Evolutionary conservation across 1,140 invertebrate species (phyloP).

Genomic region (Pseudomyrmex pallidus): DNA sequence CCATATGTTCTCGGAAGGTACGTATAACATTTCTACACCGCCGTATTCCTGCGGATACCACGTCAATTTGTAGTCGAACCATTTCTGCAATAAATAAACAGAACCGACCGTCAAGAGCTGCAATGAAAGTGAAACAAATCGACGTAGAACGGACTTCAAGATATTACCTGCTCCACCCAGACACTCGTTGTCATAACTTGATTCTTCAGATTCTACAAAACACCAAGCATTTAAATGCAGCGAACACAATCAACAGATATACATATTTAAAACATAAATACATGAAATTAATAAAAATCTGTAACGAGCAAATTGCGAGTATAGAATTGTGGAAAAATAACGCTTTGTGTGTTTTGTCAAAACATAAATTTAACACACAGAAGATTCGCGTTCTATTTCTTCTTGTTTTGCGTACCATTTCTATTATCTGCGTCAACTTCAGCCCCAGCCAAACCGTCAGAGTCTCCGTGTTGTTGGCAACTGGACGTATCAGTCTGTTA

Average conservation of each 20-base stretch:
- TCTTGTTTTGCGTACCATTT: constrained; percentile 89
- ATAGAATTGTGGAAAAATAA: neutral
- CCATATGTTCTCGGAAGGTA: constrained; percentile 97
- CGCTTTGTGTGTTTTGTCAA: neutral
- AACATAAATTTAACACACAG: neutral
- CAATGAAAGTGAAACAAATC: constrained; percentile 12
- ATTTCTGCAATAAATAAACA: constrained; percentile 88
- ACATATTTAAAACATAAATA: neutral
- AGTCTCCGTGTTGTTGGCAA: constrained; percentile 96
- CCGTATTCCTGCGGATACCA: constrained; percentile 98
- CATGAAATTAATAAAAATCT: neutral
- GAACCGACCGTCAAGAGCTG: neutral
- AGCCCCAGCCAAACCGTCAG: constrained; percentile 96
- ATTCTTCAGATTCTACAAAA: constrained; percentile 92
- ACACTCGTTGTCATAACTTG: constrained; percentile 98
- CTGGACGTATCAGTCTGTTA: constrained; percentile 97
- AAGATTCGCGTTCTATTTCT: neutral
- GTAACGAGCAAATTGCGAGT: neutral
- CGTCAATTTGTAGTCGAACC: constrained; percentile 96
- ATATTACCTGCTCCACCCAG: constrained; percentile 94
- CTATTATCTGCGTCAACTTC: constrained; percentile 97
- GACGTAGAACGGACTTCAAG: neutral
- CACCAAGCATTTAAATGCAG: constrained; percentile 41
- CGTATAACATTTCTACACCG: constrained; percentile 96
- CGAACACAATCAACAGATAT: neutral